phyloP scores from a whole-genome alignment of 2,888 invertebrate species.

The Lottia scabra region DNA sequence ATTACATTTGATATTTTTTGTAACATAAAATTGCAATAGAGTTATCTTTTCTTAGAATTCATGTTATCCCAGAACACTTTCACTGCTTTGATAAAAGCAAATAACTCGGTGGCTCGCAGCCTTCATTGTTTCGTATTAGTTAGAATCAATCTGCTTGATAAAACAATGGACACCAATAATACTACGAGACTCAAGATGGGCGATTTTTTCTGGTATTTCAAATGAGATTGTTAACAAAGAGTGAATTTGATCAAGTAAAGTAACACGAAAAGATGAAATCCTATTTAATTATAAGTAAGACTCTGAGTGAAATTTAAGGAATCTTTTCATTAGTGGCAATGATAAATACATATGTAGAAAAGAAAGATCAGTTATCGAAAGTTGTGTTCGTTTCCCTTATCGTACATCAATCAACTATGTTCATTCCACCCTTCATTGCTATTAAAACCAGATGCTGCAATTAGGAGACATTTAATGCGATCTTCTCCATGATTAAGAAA shows the following conservation, averaged over 20 bases:
- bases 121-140: too few relatives aligned
- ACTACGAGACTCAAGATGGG: background rate
- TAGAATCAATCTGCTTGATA: too few relatives aligned
- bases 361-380: background rate
- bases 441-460: slow-evolving; percentile 26
- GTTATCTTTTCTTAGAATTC: background rate
- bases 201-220: background rate
- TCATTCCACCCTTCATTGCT: slow-evolving; percentile 6
- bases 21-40: background rate
- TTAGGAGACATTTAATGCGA: slow-evolving; percentile 23
- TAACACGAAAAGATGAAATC: background rate
- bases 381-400: background rate
- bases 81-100: too few relatives aligned
- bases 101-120: too few relatives aligned
- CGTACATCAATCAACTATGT: slow-evolving; percentile 3
- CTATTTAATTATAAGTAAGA: background rate
- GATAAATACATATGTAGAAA: slow-evolving; percentile 4
- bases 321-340: slow-evolving; percentile 6
- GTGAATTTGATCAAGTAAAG: background rate
- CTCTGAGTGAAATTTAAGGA: background rate
- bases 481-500: slow-evolving; percentile 23
- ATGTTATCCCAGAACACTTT: too few relatives aligned
- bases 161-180: too few relatives aligned
- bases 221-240: background rate
- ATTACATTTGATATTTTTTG: background rate